Evolutionary conservation across 2,888 invertebrate species (phyloP), one percentile per base, ranked within the genome.

Genomic region (Synanthedon vespiformis): DNA sequence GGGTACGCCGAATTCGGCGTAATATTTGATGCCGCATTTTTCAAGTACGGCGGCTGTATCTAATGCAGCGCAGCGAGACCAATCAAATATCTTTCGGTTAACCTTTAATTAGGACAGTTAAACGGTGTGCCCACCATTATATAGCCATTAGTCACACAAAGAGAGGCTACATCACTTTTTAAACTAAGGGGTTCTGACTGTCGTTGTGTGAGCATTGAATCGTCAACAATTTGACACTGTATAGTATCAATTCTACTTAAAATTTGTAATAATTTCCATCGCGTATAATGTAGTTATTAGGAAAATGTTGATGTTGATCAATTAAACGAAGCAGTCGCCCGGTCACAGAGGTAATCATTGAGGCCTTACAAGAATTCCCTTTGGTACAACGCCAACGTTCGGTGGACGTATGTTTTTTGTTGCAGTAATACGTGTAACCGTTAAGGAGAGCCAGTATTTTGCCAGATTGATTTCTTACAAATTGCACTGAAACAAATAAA

Each of bases 301-400:
- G 59, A 0, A 51, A 40, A 34, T 64, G 63, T 10, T 51, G 55
- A 47, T 64, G 64, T 2, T 52, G 49, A 12, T 54, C 41, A 14
- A 57, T 55, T 4, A 51, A n/a, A 27, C 56, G 34, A 13, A 57
- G 49, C 51, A 56, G 51, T 44, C 14, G 1, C 44, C 44, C 14
- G 14, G 4, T 5, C 11, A 13, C 6, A n/a, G 44, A 13, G n/a
- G 14, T 14, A n/a, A 44, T 44, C 14, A 44, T 11, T 11, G 14
- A n/a, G 44, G 44, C 44, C 8, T 44, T 44, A 44, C 44, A 44
- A 13, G n/a, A 13, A 14, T 44, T 44, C 2, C 44, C 13, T 44
- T 14, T 44, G 11, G 44, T 44, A 5, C 44, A 44, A n/a, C 13
- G 44, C 44, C 44, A 44, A 14, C 44, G 44, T 13, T 44, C 44